phyloP scores from a whole-genome alignment of 1,140 invertebrate species.

The Solenopsis invicta region DNA sequence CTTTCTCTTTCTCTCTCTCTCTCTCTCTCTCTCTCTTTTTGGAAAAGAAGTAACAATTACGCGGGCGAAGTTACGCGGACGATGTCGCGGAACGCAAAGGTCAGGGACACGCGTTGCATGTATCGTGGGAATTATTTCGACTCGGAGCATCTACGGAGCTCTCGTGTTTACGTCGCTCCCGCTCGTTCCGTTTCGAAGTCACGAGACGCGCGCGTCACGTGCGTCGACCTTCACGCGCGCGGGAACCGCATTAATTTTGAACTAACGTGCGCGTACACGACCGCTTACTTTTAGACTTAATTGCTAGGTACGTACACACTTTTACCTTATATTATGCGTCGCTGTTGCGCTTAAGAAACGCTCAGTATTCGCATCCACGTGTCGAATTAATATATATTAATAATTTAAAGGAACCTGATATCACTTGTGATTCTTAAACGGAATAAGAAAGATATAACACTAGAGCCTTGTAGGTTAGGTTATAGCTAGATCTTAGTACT shows the following conservation, averaged over 20 bases:
- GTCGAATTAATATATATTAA: background rate
- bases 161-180: slow-evolving; percentile 29
- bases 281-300: background rate
- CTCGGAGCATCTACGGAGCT: background rate
- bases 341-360: background rate
- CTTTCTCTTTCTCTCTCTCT: background rate
- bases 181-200: slow-evolving; percentile 42
- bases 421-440: background rate
- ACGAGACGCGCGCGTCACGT: slow-evolving; percentile 54
- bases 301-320: background rate
- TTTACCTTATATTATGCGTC: background rate
- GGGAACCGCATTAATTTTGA: slow-evolving; percentile 30
- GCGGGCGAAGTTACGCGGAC: background rate
- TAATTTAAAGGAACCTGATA: background rate
- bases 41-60: background rate
- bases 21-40: background rate
- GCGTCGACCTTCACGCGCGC: slow-evolving; percentile 17
- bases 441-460: background rate
- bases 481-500: too few species aligned
- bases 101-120: background rate
- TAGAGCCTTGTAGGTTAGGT: too few species aligned
- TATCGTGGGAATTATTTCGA: slow-evolving; percentile 27
- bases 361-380: background rate
- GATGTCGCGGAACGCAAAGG: slow-evolving; percentile 4
- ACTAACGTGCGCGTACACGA: background rate